phyloP scores from a whole-genome alignment of 2,797 vertebrate species.

The Sciaenops ocellatus region DNA sequence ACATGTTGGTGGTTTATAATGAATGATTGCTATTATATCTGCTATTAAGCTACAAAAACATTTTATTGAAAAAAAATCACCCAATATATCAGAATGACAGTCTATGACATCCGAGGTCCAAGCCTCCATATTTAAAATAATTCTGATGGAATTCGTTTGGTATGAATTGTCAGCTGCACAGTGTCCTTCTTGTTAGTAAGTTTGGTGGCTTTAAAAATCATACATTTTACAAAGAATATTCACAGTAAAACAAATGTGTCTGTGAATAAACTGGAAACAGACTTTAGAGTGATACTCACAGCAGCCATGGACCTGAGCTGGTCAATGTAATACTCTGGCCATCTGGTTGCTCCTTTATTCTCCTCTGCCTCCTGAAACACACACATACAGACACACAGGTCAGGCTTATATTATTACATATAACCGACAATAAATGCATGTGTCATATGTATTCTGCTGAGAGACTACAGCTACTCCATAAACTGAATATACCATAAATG shows the following conservation, averaged over 20 bases:
- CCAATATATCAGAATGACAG: neutral
- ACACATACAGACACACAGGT: neutral
- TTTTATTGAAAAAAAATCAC: neutral
- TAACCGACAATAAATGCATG: neutral
- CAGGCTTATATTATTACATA: neutral
- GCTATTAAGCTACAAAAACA: neutral
- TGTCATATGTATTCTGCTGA: neutral
- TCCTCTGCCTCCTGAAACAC: slow-evolving; percentile 91
- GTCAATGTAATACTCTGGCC: slow-evolving; percentile 96
- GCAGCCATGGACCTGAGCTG: slow-evolving; percentile 95
- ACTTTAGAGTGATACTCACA: slow-evolving; percentile 84
- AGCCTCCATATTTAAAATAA: neutral
- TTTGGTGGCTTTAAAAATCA: neutral
- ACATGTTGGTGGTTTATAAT: slow-evolving; percentile 5
- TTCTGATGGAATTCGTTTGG: neutral
- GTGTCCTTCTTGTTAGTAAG: neutral
- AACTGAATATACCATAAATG: too few relatives aligned
- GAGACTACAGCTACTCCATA: too few relatives aligned
- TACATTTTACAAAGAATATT: neutral
- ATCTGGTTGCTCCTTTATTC: slow-evolving; percentile 93
- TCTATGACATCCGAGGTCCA: neutral
- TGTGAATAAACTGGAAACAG: neutral
- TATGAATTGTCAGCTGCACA: neutral
- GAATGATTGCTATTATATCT: neutral
- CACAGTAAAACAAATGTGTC: neutral